Percentiles rank a stretch among this genome's conserved stretches.
Conservation (phyloP, 2,113 vertebrate genomes). For the Syrmaticus mikado region DNA sequence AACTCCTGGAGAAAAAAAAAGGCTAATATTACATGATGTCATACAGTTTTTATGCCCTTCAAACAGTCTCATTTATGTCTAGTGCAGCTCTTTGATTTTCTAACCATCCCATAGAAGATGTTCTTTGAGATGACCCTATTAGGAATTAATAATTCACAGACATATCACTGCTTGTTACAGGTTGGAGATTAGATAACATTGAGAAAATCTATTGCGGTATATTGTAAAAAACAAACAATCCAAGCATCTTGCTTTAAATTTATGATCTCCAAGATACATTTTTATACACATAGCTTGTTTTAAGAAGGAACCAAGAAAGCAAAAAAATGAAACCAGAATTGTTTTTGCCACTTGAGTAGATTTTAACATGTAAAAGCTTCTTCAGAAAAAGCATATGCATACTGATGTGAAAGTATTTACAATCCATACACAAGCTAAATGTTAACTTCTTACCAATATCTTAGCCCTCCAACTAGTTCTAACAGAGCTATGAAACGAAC, state of each 20-base stretch:
- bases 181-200: conserved; percentile 29
- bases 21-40: neutral
- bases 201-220: conserved; percentile 33
- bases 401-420: fast-evolving
- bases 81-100: conserved; percentile 5
- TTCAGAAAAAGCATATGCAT: neutral
- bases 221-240: neutral
- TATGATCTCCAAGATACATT: neutral
- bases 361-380: neutral
- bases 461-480: neutral
- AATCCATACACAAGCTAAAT: neutral
- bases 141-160: conserved; percentile 61
- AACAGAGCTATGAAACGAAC: neutral
- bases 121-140: conserved; percentile 12
- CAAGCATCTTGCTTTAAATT: neutral
- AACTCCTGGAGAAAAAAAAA: neutral
- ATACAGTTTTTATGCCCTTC: neutral
- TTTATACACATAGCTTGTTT: neutral
- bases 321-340: neutral
- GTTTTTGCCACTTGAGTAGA: neutral
- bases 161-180: neutral
- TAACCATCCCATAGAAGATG: conserved; percentile 10
- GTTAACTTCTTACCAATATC: neutral
- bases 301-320: neutral
- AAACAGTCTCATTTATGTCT: conserved; percentile 10